Evolutionary conservation across 2,113 vertebrate species (phyloP).

Genomic region (Fulica atra): DNA sequence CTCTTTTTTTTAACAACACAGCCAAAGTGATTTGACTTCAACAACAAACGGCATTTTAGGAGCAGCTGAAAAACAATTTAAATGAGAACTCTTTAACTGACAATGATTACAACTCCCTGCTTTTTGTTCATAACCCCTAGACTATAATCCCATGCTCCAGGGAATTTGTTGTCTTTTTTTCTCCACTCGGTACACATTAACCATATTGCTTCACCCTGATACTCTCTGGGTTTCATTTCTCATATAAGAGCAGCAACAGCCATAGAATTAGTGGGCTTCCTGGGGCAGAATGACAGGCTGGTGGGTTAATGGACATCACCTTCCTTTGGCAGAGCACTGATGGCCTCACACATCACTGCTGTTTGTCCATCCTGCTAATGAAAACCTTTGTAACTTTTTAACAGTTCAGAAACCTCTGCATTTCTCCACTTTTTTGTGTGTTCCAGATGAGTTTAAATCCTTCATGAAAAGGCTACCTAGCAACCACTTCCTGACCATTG

Average conservation of each 20-base stretch:
- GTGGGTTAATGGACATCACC: background rate
- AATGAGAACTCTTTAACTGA: slow-evolving; percentile 20
- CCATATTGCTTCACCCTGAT: background rate
- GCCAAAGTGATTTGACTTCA: slow-evolving; percentile 8
- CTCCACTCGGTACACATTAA: background rate
- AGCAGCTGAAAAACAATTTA: slow-evolving; percentile 4
- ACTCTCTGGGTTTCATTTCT: background rate
- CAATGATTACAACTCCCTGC: background rate
- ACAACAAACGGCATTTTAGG: slow-evolving; percentile 9
- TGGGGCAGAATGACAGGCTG: background rate
- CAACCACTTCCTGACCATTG: slow-evolving; percentile 96
- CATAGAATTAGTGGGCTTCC: background rate
- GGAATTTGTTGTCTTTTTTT: background rate
- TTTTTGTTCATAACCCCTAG: background rate
- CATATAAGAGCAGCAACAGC: background rate
- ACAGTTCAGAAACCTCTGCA: background rate
- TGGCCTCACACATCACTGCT: background rate
- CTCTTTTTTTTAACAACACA: background rate
- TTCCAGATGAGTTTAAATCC: slow-evolving; percentile 96
- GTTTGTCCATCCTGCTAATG: background rate
- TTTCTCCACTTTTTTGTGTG: background rate
- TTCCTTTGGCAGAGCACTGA: background rate
- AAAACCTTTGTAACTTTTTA: background rate
- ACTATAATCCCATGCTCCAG: background rate
- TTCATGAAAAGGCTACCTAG: slow-evolving; percentile 96